Percentiles rank a stretch among this genome's conserved stretches.
phyloP scores from a whole-genome alignment of 1,140 invertebrate genomes.

The Matsumurasca onukii region DNA sequence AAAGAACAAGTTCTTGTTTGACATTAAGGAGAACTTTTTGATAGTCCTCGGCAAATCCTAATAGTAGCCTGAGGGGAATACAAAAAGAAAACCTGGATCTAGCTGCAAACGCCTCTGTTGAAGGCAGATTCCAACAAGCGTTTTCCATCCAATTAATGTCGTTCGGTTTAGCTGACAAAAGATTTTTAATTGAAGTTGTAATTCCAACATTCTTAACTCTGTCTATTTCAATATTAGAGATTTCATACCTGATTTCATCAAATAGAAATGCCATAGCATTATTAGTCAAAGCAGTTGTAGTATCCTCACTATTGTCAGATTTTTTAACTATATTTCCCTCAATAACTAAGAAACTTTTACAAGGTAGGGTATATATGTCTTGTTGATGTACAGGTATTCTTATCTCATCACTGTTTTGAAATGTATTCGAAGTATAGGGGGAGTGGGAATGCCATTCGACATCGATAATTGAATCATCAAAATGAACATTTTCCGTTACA shows the following conservation, averaged over 20 bases:
- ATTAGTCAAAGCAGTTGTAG: constrained; percentile 10
- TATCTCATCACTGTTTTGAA: constrained; percentile 36
- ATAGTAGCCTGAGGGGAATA: constrained; percentile 47
- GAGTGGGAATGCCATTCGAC: constrained; percentile 45
- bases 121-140: constrained; percentile 39
- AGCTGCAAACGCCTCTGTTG: neutral
- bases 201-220: constrained; percentile 47
- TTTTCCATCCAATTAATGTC: constrained; percentile 41
- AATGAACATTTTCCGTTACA: constrained; percentile 34
- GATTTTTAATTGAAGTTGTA: constrained; percentile 48
- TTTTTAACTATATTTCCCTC: constrained; percentile 35
- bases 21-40: constrained; percentile 49
- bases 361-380: constrained; percentile 45
- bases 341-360: constrained; percentile 44
- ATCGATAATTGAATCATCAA: constrained; percentile 44
- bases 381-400: constrained; percentile 47
- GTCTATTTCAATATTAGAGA: constrained; percentile 51
- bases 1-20: constrained; percentile 51
- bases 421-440: constrained; percentile 45
- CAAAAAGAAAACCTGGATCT: constrained; percentile 44
- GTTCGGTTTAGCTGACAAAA: constrained; percentile 39
- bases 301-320: constrained; percentile 10
- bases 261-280: constrained; percentile 45
- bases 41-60: constrained; percentile 53
- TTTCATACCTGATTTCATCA: constrained; percentile 50